Conservation (phyloP, 2,797 vertebrate species). For the Tenualosa ilisha region DNA sequence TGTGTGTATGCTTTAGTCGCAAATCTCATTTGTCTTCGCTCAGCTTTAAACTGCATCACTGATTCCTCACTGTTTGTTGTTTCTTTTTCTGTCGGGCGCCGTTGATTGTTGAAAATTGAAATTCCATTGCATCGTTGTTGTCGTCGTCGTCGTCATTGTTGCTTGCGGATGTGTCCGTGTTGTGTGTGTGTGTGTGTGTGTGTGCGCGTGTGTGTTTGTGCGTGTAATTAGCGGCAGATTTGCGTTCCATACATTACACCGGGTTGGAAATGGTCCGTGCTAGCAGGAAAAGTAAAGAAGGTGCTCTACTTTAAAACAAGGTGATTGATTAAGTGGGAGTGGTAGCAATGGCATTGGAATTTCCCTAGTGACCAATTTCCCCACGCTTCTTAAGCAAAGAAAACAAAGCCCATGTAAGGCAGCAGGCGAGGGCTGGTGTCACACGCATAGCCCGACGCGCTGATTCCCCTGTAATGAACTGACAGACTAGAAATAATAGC, state of each 20-base stretch:
- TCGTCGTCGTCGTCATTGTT: background rate
- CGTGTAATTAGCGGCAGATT: background rate
- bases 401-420: slow-evolving; percentile 71
- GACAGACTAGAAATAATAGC: slow-evolving; percentile 74
- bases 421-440: slow-evolving; percentile 52
- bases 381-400: slow-evolving; percentile 71
- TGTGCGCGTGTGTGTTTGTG: background rate
- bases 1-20: background rate
- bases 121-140: background rate
- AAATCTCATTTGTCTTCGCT: slow-evolving; percentile 19
- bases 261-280: background rate
- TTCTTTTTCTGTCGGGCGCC: background rate
- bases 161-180: background rate
- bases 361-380: slow-evolving; percentile 81
- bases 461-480: slow-evolving; percentile 78
- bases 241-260: background rate
- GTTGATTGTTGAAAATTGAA: background rate
- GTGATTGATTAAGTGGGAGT: slow-evolving; percentile 79
- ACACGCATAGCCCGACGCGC: slow-evolving; percentile 55
- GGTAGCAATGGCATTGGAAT: slow-evolving; percentile 66
- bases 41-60: slow-evolving; percentile 12
- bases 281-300: background rate
- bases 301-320: slow-evolving; percentile 72
- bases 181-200: no score
- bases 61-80: background rate